Percentiles rank a stretch among this genome's conserved stretches.
Evolutionary conservation across 2,113 vertebrate species (phyloP).

Genomic region (Odobenus rosmarus): DNA sequence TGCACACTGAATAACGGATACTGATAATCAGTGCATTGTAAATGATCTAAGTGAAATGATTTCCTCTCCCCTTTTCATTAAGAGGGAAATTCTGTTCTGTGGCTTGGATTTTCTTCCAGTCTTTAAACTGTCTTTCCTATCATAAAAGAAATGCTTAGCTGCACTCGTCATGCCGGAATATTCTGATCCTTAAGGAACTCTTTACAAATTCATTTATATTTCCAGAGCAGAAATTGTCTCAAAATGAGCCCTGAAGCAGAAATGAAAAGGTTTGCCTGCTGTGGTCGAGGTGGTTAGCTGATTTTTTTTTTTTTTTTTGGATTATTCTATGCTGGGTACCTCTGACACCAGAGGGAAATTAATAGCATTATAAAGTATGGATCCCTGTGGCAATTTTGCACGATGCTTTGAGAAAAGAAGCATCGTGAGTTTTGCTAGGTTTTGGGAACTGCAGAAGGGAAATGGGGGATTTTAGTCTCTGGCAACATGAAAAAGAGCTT

Average conservation of each 20-base stretch:
- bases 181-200: neutral
- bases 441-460: neutral
- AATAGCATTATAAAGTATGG: neutral
- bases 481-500: neutral
- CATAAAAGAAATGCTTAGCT: neutral
- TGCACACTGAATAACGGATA: accelerated
- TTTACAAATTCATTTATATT: neutral
- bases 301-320: neutral
- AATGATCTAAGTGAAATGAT: neutral
- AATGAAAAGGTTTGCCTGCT: neutral
- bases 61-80: neutral
- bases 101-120: neutral
- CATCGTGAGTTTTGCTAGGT: neutral
- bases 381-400: neutral
- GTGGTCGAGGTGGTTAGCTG: neutral
- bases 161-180: neutral
- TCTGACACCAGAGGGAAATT: conserved; percentile 49
- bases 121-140: neutral
- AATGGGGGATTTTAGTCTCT: neutral
- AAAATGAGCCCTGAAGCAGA: neutral
- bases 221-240: neutral
- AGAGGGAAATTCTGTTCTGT: neutral
- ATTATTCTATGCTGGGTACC: conserved; percentile 33
- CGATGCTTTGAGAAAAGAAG: neutral
- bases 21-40: neutral